These are phyloP conservation scores for Danio albolineatus DNA, from an alignment of 2,797 vertebrate genomes.

Conservation along the genomic window DNA sequence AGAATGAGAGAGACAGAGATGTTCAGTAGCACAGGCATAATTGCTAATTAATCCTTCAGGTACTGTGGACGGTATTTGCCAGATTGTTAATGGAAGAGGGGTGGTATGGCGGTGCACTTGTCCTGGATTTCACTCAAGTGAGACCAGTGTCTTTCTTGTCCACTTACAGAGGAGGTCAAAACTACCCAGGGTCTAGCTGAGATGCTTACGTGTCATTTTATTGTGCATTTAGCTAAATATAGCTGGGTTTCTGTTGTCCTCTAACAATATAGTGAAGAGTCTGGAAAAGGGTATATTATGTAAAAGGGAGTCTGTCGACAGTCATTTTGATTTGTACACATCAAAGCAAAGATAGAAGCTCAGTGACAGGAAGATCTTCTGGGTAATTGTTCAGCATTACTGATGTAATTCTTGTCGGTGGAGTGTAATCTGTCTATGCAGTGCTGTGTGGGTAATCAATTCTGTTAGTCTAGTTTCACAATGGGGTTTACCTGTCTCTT, in stretches of 20 bases:
- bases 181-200: neutral
- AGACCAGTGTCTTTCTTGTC: conserved; percentile 23
- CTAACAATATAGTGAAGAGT: neutral
- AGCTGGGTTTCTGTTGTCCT: neutral
- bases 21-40: conserved; percentile 51
- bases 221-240: neutral
- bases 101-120: neutral
- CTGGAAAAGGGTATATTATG: neutral
- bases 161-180: conserved; percentile 28
- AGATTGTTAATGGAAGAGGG: conserved; percentile 31
- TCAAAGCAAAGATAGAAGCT: too few species aligned
- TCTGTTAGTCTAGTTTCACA: neutral
- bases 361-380: neutral
- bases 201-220: neutral
- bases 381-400: neutral
- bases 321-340: neutral
- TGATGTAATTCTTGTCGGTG: neutral
- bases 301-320: neutral
- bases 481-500: neutral
- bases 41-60: conserved; percentile 64
- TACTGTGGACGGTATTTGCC: conserved; percentile 42
- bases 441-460: neutral
- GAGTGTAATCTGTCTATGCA: neutral
- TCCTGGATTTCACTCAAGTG: conserved; percentile 31
- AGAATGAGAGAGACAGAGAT: conserved; percentile 8